Evolutionary conservation across 2,888 invertebrate species (phyloP), one percentile per base, ranked within the genome.

Genomic region (Cosmia trapezina): DNA sequence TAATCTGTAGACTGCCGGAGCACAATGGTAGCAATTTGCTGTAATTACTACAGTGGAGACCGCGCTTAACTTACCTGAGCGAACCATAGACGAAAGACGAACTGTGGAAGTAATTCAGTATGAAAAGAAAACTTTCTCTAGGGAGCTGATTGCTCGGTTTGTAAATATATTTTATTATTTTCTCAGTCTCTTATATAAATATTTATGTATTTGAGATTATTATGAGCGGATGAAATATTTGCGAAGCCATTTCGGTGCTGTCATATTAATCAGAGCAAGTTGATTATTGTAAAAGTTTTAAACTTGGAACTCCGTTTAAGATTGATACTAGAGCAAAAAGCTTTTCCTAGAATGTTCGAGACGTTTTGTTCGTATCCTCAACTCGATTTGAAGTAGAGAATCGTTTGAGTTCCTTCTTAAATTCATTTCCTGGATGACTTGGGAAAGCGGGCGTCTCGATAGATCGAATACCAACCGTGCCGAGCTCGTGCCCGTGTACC

Each of bases 21-120:
- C 91, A 94, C 94, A 94, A 94, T 93, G 91, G 89, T 76, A 84
- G 91, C 93, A 94, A 94, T 94, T 94, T 93, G 90, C 89, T 83
- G 90, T 91, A 93, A 94, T 93, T 92, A 92, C 92, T 89, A 76
- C 84, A 84, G 84, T 83, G 78, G 84, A 80, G 85, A 85, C 86
- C 81, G 78, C 86, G 84, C 83, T 86, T 86, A 83, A 85, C 80
- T 88, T 87, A 85, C 87, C 84, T 86, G 73, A 83, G 80, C 62
- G 77, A 72, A 72, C 76, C 63, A 77, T 77, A 80, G 75, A 73
- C 70, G 56, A 80, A 64, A 65, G 68, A 81, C 70, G 78, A 72
- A 70, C 64, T 65, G 43, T 66, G 82, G 67, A 72, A 78, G 74
- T 83, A 74, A 83, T 81, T 83, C 62, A 67, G 66, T 70, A 63